Evolutionary conservation across 2,888 invertebrate species (phyloP).

Genomic region (Andrena praecox): DNA sequence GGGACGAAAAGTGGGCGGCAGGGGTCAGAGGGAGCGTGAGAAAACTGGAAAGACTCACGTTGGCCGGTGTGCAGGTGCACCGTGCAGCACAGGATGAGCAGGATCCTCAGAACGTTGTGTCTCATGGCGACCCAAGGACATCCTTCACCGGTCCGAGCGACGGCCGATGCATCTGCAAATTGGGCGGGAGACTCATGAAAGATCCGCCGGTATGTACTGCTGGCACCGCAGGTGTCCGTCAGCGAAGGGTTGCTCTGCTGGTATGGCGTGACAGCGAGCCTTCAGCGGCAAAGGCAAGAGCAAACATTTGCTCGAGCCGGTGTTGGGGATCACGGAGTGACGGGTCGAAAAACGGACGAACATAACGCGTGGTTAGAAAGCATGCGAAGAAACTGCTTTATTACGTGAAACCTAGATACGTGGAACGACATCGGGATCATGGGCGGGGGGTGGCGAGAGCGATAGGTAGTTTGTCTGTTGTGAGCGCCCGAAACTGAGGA

Average conservation of each 20-base stretch:
- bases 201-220: too few species aligned
- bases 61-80: slow-evolving; percentile 75
- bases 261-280: slow-evolving; percentile 11
- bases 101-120: slow-evolving; percentile 76
- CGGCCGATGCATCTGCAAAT: slow-evolving; percentile 78
- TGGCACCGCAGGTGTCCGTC: background rate
- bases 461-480: slow-evolving; percentile 24
- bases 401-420: slow-evolving; percentile 75
- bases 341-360: slow-evolving; percentile 41
- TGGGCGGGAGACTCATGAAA: background rate
- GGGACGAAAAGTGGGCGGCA: background rate
- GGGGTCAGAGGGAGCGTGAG: slow-evolving; percentile 39
- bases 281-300: slow-evolving; percentile 20
- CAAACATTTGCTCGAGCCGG: slow-evolving; percentile 46
- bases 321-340: slow-evolving; percentile 12
- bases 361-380: slow-evolving; percentile 82
- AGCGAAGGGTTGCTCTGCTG: background rate
- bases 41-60: slow-evolving; percentile 68
- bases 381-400: slow-evolving; percentile 82
- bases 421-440: slow-evolving; percentile 55
- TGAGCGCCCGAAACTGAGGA: slow-evolving; percentile 16
- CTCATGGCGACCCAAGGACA: slow-evolving; percentile 81
- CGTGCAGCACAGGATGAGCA: slow-evolving; percentile 75
- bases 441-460: slow-evolving; percentile 50
- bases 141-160: slow-evolving; percentile 76